These are phyloP conservation scores for Acanthornis magna DNA, from an alignment of 2,797 vertebrate species.

Conservation along the genomic window DNA sequence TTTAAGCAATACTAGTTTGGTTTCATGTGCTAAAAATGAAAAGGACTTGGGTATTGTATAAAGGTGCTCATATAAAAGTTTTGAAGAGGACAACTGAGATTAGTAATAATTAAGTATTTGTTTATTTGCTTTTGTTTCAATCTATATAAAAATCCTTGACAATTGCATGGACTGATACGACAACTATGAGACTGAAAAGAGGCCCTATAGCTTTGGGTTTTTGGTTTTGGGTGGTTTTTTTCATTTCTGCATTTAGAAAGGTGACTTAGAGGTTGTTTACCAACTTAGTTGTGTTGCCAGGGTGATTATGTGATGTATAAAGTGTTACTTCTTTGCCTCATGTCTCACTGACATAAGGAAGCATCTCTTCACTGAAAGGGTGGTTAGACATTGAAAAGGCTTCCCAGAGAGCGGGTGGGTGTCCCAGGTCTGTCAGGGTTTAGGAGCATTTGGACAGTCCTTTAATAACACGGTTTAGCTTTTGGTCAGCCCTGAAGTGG, in stretches of 20 bases:
- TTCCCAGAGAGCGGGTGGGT: background rate
- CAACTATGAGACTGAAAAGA: background rate
- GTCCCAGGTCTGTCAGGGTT: background rate
- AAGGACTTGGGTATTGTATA: background rate
- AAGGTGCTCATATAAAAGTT: background rate
- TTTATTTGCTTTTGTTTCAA: background rate
- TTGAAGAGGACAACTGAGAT: background rate
- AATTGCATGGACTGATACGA: background rate
- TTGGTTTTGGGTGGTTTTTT: too few relatives aligned
- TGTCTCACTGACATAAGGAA: background rate
- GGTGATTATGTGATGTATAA: background rate
- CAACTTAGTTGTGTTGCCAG: background rate
- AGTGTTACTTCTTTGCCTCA: background rate
- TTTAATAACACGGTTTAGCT: background rate
- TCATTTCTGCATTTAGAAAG: background rate
- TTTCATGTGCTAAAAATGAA: background rate
- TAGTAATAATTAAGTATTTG: background rate
- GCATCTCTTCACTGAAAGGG: accelerated
- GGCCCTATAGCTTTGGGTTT: background rate
- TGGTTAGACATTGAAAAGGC: background rate
- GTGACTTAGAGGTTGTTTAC: background rate
- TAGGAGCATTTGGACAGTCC: background rate
- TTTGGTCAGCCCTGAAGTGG: background rate
- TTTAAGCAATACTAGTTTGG: background rate
- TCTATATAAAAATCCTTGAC: background rate